Evolutionary conservation across 2,888 invertebrate species (phyloP), one percentile per base, ranked within the genome.

Genomic region (Dryocosmus kuriphilus): DNA sequence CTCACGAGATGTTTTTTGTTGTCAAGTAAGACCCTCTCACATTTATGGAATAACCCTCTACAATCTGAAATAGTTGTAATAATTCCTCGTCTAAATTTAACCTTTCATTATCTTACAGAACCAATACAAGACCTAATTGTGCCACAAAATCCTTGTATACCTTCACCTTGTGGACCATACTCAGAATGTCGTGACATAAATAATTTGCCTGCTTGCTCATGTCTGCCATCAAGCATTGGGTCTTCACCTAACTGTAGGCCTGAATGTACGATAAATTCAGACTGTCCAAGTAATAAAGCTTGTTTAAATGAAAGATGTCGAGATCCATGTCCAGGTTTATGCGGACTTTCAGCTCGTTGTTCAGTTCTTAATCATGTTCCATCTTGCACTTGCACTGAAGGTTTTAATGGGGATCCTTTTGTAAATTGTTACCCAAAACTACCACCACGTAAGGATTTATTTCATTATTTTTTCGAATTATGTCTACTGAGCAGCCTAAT

Each of bases 181-280:
- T 95, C 96, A 77, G 92, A 95, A 85, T 97, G 97, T 89, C 94
- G 95, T 81, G 94, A 95, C 74, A 95, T 96, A 85, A 95, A 95
- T 79, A 93, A 93, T 19, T 95, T 95, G 86, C 95, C 96, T 8
- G 94, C 94, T 14, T 97, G 97, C 89, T 95, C 96, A 32, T 97
- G 97, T 89, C 92, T 95, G 87, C 94, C 95, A 11, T 94, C 94
- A 80, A 96, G 95, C 86, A 92, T 95, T 32, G 97, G 97, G n/a
- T 94, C 94, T 86, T 96, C 97, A 30, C 95, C 95, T 76, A 94
- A 94, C 19, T 96, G 96, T 89, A 93, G 96, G 85, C 96, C 96
- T 11, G 96, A 96, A 91, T 97, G 97, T 89, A 94, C 95, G 38
- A 93, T 95, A 46, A 96, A 95, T 86, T 94, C 95, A 1, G 97